phyloP scores from a whole-genome alignment of 2,113 vertebrate species.

The Fulmarus glacialis region DNA sequence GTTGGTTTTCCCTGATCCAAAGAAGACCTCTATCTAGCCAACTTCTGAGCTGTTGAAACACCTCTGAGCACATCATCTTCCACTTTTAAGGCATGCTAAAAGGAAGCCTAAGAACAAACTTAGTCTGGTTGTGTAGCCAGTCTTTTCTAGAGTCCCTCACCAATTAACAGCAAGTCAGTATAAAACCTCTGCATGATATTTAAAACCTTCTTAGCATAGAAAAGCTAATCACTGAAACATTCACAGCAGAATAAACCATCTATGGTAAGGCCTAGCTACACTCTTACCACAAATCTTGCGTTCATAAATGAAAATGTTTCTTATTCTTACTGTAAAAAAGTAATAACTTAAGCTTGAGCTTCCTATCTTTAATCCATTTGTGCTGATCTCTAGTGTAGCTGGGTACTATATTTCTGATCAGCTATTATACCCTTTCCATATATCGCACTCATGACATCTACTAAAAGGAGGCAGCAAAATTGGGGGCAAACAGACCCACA shows the following conservation, averaged over 20 bases:
- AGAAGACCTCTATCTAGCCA: background rate
- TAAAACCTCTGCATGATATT: background rate
- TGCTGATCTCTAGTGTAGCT: background rate
- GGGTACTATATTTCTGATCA: background rate
- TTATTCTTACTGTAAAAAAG: background rate
- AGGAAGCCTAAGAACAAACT: background rate
- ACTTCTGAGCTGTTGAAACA: background rate
- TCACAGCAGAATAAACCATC: background rate
- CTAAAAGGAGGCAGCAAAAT: slow-evolving; percentile 52
- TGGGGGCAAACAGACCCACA: slow-evolving; percentile 68
- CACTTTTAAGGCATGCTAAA: background rate
- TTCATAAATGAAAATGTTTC: background rate
- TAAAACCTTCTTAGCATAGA: background rate
- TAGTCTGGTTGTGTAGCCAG: background rate
- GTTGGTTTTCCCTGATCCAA: background rate
- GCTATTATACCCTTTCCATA: background rate
- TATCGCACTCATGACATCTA: slow-evolving; percentile 20
- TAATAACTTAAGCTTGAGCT: background rate
- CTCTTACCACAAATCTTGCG: background rate
- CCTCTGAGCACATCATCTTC: background rate
- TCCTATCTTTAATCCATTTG: background rate
- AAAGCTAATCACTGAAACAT: background rate
- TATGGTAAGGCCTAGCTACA: background rate
- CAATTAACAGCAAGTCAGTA: background rate
- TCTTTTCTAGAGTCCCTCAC: background rate